phyloP scores from a whole-genome alignment of 2,113 vertebrate species.

The Pituophis catenifer region DNA sequence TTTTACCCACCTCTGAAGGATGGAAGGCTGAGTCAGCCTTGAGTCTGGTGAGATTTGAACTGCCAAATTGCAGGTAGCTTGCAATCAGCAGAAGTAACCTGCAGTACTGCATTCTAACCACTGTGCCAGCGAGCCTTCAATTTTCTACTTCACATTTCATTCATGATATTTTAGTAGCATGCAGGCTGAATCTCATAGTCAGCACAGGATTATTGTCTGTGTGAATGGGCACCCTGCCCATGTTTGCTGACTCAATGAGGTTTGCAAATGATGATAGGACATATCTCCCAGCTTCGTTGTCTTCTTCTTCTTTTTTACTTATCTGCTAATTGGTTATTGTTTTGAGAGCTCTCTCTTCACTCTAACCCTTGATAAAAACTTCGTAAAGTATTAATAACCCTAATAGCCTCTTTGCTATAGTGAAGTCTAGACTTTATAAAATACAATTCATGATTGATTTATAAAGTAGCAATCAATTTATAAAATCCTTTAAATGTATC shows the following conservation, averaged over 20 bases:
- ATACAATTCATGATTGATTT: not conserved
- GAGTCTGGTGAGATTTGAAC: too few relatives aligned
- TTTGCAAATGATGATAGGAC: not conserved
- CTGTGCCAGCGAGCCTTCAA: not conserved
- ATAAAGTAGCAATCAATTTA: not conserved
- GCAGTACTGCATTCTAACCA: too few relatives aligned
- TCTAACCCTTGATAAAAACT: not conserved
- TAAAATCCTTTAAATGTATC: not conserved
- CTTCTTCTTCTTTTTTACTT: not conserved
- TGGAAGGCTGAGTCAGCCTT: too few relatives aligned
- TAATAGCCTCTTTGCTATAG: not conserved
- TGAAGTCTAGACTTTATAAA: constrained; percentile 5
- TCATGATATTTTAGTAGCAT: not conserved
- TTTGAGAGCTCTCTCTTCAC: not conserved
- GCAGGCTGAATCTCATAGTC: not conserved
- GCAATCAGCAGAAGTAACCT: too few relatives aligned
- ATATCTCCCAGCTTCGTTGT: not conserved
- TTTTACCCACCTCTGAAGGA: too few relatives aligned
- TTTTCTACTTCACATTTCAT: not conserved
- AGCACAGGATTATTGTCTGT: not conserved
- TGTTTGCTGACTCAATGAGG: not conserved
- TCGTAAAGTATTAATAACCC: constrained; percentile 22
- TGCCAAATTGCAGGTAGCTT: too few relatives aligned
- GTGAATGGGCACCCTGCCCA: not conserved
- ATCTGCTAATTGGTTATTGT: not conserved